A percentile compares a stretch with the other conserved stretches of the same genome.
These are phyloP conservation scores for Xyliphius kryptos DNA, from an alignment of 2,113 vertebrate genomes.

Conservation along the genomic window DNA sequence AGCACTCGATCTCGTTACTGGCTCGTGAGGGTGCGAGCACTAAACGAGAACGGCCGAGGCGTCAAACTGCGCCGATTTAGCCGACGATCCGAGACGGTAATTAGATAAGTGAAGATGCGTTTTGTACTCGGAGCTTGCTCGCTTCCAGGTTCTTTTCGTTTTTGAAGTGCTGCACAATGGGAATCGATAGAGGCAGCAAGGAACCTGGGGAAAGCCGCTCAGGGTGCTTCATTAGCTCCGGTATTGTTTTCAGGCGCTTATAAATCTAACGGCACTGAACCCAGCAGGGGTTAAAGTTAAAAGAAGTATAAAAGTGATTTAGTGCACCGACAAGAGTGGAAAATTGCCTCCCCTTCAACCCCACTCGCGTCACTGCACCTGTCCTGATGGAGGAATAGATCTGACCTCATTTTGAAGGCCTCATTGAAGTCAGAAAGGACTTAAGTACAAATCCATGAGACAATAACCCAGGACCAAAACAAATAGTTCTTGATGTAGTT, in stretches of 20 bases:
- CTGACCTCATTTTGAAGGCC: conserved; percentile 22
- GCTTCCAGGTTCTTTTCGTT: neutral
- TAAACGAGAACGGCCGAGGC: too few relatives aligned
- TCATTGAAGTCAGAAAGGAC: conserved; percentile 20
- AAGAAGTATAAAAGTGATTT: conserved; percentile 1
- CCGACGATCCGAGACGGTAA: conserved; percentile 24
- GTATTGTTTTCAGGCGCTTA: conserved; percentile 23
- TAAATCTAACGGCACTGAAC: conserved; percentile 4
- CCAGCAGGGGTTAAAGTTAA: conserved; percentile 22
- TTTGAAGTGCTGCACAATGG: neutral
- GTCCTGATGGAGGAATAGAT: conserved; percentile 12
- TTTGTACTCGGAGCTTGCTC: conserved; percentile 1
- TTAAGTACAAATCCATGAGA: conserved; percentile 9
- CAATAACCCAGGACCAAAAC: neutral
- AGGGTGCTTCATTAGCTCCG: conserved; percentile 6
- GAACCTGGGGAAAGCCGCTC: conserved; percentile 12
- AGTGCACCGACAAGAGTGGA: neutral
- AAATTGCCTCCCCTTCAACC: conserved; percentile 9
- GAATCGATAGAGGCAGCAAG: conserved; percentile 18
- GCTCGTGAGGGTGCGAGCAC: too few relatives aligned
- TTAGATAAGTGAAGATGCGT: conserved; percentile 17
- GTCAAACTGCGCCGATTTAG: conserved; percentile 18
- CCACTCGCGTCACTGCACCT: neutral
- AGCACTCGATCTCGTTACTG: too few relatives aligned
- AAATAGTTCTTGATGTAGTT: too few relatives aligned